These are phyloP conservation scores for Erpornis zantholeuca DNA, from an alignment of 2,113 vertebrate species.

Conservation along the genomic window DNA sequence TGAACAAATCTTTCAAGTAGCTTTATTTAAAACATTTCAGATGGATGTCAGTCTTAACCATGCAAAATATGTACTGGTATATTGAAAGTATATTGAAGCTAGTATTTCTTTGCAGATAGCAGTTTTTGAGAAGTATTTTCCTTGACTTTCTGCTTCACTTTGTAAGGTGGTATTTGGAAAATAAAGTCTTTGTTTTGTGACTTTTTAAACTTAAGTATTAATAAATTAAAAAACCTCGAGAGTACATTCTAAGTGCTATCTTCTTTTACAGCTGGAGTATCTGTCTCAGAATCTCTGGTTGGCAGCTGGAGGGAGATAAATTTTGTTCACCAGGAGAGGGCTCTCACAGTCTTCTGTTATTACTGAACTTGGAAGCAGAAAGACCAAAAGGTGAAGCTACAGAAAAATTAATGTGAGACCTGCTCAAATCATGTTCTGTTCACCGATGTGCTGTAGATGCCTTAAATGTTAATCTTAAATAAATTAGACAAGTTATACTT, in stretches of 20 bases:
- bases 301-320: background rate
- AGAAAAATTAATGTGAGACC: background rate
- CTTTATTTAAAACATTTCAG: background rate
- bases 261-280: background rate
- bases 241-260: background rate
- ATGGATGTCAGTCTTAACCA: background rate
- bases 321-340: conserved; percentile 39
- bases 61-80: background rate
- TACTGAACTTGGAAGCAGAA: background rate
- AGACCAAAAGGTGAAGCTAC: background rate
- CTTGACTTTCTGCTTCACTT: background rate
- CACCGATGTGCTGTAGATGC: background rate
- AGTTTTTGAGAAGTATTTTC: background rate
- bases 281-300: background rate
- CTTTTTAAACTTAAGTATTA: background rate
- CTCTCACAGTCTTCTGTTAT: background rate
- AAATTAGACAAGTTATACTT: background rate
- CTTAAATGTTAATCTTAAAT: background rate
- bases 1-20: background rate
- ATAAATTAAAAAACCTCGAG: background rate
- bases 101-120: background rate
- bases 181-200: background rate
- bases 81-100: background rate
- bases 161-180: background rate
- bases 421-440: background rate